A percentile compares a stretch with the other conserved stretches of the same genome.
These are phyloP conservation scores for Thera britannica DNA, from an alignment of 2,888 invertebrate species.

Conservation along the genomic window DNA sequence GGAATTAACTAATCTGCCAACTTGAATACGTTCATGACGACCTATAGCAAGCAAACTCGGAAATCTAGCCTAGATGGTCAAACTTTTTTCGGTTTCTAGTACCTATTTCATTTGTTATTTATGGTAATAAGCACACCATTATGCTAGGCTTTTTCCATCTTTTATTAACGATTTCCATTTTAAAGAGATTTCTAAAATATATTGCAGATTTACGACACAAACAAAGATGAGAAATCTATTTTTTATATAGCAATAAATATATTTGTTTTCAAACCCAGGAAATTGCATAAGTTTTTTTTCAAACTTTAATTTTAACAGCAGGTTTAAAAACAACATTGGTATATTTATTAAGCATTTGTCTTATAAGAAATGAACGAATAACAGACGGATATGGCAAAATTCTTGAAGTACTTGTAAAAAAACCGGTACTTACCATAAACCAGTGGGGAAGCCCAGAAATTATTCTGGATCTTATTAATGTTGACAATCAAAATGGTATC, in stretches of 20 bases:
- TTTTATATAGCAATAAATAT: background rate
- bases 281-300: too few relatives aligned
- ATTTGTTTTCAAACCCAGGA: background rate
- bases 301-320: too few relatives aligned
- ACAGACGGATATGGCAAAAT: background rate
- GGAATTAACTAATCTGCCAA: too few relatives aligned
- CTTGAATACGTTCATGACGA: too few relatives aligned
- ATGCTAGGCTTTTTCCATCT: constrained; percentile 4
- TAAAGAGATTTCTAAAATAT: background rate
- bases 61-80: background rate
- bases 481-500: background rate
- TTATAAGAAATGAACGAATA: background rate
- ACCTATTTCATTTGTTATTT: constrained; percentile 9
- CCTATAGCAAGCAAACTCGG: background rate
- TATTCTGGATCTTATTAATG: background rate
- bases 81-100: background rate
- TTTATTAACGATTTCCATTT: constrained; percentile 8
- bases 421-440: background rate
- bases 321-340: too few relatives aligned
- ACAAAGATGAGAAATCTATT: background rate
- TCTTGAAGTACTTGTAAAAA: background rate
- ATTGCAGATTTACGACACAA: background rate
- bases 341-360: too few relatives aligned
- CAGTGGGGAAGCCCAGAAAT: background rate
- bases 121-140: constrained; percentile 11